A percentile compares a stretch with the other conserved stretches of the same genome.
phyloP scores from a whole-genome alignment of 1,140 invertebrate species.

The Drosophila jambulina region DNA sequence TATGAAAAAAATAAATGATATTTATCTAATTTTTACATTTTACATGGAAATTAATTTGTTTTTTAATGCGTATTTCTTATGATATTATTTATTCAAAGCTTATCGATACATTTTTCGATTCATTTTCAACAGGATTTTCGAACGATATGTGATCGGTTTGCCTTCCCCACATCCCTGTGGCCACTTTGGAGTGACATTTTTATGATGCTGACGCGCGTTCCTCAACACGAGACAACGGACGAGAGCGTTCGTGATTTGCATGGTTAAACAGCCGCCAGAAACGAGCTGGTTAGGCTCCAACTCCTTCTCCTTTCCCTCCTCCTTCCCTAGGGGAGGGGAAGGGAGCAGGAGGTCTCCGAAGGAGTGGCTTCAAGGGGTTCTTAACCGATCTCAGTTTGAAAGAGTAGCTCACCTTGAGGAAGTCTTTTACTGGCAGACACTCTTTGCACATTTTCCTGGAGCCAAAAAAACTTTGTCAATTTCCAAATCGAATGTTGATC shows the following conservation, averaged over 20 bases:
- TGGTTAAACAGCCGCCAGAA: constrained; percentile 67
- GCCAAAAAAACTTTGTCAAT: constrained; percentile 1
- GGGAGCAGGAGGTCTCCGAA: background rate
- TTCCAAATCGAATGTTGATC: constrained; percentile 2
- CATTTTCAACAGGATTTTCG: background rate
- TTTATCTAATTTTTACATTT: background rate
- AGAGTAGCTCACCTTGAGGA: constrained; percentile 4
- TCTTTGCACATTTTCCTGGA: background rate
- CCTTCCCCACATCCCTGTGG: background rate
- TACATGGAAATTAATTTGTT: no score
- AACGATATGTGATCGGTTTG: background rate
- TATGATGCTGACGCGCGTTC: constrained; percentile 81
- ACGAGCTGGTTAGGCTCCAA: constrained; percentile 21
- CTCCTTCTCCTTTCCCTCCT: background rate
- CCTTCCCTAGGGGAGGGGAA: background rate
- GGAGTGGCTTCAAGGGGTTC: constrained; percentile 15
- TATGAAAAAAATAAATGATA: background rate
- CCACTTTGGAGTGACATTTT: constrained; percentile 75
- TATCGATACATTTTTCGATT: background rate
- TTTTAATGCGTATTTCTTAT: no score
- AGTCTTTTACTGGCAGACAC: background rate
- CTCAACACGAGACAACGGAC: constrained; percentile 62
- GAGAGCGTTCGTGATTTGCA: constrained; percentile 68
- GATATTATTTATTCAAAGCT: background rate
- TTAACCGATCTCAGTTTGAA: background rate